phyloP scores from a whole-genome alignment of 2,888 invertebrate species.

The Agonopterix arenella region DNA sequence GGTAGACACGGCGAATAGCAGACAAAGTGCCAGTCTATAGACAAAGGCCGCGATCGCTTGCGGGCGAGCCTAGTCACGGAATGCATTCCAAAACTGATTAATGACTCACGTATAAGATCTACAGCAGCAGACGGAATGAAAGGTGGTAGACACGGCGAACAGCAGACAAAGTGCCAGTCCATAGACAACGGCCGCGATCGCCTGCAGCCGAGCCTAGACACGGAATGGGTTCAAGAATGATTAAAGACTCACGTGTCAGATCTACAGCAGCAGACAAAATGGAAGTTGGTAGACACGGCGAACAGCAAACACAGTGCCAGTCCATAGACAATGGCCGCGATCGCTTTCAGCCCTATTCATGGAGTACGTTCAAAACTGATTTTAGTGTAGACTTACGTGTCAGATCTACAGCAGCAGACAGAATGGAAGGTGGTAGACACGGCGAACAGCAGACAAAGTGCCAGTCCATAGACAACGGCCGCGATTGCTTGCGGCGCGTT shows the following conservation, averaged over 20 bases:
- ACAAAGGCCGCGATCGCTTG: slow-evolving; percentile 89
- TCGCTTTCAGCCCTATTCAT: slow-evolving; percentile 76
- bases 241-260: slow-evolving; percentile 56
- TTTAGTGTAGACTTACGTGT: slow-evolving; percentile 49
- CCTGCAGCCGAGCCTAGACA: slow-evolving; percentile 71
- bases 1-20: slow-evolving; percentile 92
- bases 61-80: slow-evolving; percentile 32
- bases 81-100: no score
- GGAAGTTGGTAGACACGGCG: slow-evolving; percentile 92
- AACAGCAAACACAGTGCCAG: slow-evolving; percentile 90
- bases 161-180: slow-evolving; percentile 90
- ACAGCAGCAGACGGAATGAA: slow-evolving; percentile 93
- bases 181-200: slow-evolving; percentile 89
- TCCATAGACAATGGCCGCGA: slow-evolving; percentile 92
- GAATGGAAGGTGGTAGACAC: slow-evolving; percentile 94
- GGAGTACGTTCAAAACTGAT: no score
- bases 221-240: no score
- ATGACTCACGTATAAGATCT: slow-evolving; percentile 60
- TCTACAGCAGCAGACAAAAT: slow-evolving; percentile 87
- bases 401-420: slow-evolving; percentile 83
- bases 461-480: slow-evolving; percentile 90
- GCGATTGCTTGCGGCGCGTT: slow-evolving; percentile 87
- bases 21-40: slow-evolving; percentile 90
- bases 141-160: slow-evolving; percentile 92
- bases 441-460: slow-evolving; percentile 89